Percentiles rank a stretch among this genome's conserved stretches.
These are phyloP conservation scores for Sigmodon hispidus DNA, from an alignment of 2,113 vertebrate species.

Conservation along the genomic window DNA sequence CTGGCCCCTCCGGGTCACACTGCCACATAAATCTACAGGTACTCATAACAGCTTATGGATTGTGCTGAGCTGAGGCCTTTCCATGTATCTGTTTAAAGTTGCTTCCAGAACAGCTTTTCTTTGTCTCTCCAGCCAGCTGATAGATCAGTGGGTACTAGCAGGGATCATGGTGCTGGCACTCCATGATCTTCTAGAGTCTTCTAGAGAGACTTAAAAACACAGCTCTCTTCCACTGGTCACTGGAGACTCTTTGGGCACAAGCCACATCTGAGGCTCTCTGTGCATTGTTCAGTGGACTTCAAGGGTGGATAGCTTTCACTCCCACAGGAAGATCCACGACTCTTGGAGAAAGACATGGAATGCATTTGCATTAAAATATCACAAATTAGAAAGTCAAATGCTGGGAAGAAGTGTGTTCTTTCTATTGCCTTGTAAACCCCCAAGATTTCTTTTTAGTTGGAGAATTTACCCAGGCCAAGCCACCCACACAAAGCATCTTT, in stretches of 20 bases:
- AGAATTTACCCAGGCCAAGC: background rate
- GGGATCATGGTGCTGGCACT: background rate
- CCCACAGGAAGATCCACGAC: background rate
- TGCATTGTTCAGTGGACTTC: background rate
- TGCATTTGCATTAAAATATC: background rate
- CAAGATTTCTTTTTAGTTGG: conserved; percentile 43
- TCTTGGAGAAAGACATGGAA: background rate
- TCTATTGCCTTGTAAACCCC: background rate
- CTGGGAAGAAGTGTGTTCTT: background rate
- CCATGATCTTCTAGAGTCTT: no score
- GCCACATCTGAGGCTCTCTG: background rate
- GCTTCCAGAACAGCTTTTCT: background rate
- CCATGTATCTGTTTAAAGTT: background rate
- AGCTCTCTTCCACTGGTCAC: no score
- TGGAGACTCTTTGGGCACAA: background rate
- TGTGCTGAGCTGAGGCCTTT: background rate
- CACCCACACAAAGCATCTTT: background rate
- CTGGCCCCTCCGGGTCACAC: background rate
- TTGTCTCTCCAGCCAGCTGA: background rate
- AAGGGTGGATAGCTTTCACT: no score
- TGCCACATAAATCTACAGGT: background rate
- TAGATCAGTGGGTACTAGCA: background rate
- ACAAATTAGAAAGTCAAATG: background rate
- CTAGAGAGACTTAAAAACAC: background rate
- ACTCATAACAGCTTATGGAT: no score